Base-by-base conservation (phyloP, 2,113 vertebrate genomes). In the Microcebus murinus region DNA sequence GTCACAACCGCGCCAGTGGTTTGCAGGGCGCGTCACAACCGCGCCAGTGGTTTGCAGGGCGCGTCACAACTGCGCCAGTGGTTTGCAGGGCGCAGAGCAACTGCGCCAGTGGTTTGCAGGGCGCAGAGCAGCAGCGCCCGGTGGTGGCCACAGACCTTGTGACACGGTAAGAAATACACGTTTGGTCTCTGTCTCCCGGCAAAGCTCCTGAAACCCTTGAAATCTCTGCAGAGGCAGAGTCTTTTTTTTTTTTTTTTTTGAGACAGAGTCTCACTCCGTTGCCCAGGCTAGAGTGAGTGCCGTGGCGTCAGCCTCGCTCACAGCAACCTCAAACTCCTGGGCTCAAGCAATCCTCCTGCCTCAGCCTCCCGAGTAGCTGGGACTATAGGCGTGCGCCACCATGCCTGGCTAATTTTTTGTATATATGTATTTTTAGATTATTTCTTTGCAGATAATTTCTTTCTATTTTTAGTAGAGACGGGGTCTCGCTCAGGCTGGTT, bases 1-100 rank as follows among this genome's bases (percentile, higher is more conserved):
- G 4, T 4, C 4, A 4, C 39, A 42, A 4, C 39, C 1, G 39
- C 4, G 39, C 8, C 15, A 4, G 6, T 5, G 61, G 11, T 10
- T n/a, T 55, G 36, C 18, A 52, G 74, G 15, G 36, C 21, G 14
- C 7, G 1, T 4, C 4, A 4, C 39, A 39, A 39, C 39, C 4
- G 39, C 39, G 4, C 8, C 15, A 4, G 6, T 4, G 59, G 11
- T 10, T n/a, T 42, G 36, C 18, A 52, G 74, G 15, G 36, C 21
- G 14, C 7, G 4, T 4, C 4, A 4, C 39, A 39, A 39, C 39
- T 4, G 42, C 42, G 42, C 8, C 15, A 4, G 6, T 5, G 61
- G 11, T 11, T n/a, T 57, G 36, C 18, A 39, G 74, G 10, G 36
- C 21, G 8, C 7, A 4, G 4, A 4, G 42, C 42, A 42, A 42